Evolutionary conservation across 2,888 invertebrate species (phyloP).

Genomic region (Andrena bicolor): DNA sequence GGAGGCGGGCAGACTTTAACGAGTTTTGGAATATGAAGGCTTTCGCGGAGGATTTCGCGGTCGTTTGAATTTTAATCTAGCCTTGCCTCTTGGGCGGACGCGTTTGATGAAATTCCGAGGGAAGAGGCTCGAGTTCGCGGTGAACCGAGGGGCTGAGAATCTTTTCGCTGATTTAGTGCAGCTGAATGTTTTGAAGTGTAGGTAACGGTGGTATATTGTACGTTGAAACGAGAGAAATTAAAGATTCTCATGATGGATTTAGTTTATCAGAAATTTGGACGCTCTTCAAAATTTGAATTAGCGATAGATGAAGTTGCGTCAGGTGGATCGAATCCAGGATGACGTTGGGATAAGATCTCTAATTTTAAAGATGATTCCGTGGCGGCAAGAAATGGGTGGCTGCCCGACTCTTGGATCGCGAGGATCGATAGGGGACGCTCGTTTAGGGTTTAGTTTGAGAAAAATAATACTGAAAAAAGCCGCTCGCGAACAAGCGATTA

Average conservation of each 20-base stretch:
- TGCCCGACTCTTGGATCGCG: conserved; percentile 1
- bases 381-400: conserved; percentile 10
- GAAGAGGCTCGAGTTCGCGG: too few species aligned
- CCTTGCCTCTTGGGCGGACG: not conserved
- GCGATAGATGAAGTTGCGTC: conserved; percentile 5
- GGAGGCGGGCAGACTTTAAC: conserved; percentile 26
- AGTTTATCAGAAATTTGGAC: conserved; percentile 27
- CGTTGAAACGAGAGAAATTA: not conserved
- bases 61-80: conserved; percentile 30
- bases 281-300: conserved; percentile 28
- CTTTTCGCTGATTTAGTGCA: too few species aligned
- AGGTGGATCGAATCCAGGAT: conserved; percentile 49
- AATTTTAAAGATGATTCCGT: conserved; percentile 52
- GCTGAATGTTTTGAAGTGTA: not conserved
- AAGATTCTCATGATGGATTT: not conserved
- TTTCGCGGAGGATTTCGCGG: conserved; percentile 29
- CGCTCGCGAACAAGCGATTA: conserved; percentile 55
- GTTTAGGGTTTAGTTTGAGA: conserved; percentile 49
- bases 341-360: conserved; percentile 38
- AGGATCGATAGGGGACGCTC: conserved; percentile 4
- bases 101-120: not conserved
- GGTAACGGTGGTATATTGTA: too few species aligned
- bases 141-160: too few species aligned
- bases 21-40: conserved; percentile 22
- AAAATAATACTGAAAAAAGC: conserved; percentile 31